Evolutionary conservation across 2,797 vertebrate species (phyloP).

Genomic region (Poeciliopsis paucimaculata): DNA sequence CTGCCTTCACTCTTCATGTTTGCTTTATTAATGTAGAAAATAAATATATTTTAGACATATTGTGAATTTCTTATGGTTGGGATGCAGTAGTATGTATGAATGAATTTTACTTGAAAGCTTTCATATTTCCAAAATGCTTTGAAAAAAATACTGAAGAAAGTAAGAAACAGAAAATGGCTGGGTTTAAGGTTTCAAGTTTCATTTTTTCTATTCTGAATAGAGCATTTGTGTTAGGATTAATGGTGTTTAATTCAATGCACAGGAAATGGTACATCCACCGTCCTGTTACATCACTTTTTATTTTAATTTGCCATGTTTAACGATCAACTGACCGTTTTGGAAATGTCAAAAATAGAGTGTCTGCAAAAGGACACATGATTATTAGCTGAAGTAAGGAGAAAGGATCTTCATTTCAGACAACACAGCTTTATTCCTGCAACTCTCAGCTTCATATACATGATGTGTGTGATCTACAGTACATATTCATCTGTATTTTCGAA

Average conservation of each 20-base stretch:
- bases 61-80: constrained; percentile 43
- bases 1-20: constrained; percentile 15
- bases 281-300: neutral
- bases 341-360: neutral
- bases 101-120: neutral
- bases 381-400: neutral
- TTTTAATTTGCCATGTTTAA: neutral
- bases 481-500: neutral
- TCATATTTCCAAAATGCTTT: constrained; percentile 43
- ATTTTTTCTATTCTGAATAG: neutral
- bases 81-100: constrained; percentile 51
- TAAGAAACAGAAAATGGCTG: neutral
- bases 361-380: neutral
- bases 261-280: neutral
- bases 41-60: constrained; percentile 51
- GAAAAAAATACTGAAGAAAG: neutral
- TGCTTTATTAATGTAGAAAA: constrained; percentile 54
- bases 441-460: neutral
- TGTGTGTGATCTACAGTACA: neutral
- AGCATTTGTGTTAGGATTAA: neutral
- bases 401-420: neutral
- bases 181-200: neutral
- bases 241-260: neutral
- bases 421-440: neutral
- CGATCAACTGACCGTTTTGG: neutral